phyloP scores from a whole-genome alignment of 2,797 vertebrate species.

The Rhyacichthys aspro region DNA sequence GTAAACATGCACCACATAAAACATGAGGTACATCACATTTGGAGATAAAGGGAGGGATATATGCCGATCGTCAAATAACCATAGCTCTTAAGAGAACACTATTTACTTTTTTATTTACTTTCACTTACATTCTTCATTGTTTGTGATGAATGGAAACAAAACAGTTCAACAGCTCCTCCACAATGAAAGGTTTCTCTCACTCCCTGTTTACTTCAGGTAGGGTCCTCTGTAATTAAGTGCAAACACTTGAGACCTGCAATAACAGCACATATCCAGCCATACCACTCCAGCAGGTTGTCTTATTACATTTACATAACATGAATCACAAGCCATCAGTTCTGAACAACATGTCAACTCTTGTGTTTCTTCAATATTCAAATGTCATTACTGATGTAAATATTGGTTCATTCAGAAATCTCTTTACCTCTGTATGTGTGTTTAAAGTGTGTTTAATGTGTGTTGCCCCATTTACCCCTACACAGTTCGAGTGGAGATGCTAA shows the following conservation, averaged over 20 bases:
- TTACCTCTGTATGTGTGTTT: too few species aligned
- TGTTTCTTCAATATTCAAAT: too few species aligned
- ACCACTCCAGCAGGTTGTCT: background rate
- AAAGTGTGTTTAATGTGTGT: background rate
- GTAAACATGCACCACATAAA: conserved; percentile 15
- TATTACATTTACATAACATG: conserved; percentile 6
- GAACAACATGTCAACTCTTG: too few species aligned
- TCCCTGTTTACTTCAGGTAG: background rate
- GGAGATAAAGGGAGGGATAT: conserved; percentile 21
- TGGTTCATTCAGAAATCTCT: too few species aligned
- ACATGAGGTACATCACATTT: conserved; percentile 24
- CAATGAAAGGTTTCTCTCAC: background rate
- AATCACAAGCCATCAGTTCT: background rate
- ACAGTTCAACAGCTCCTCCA: background rate
- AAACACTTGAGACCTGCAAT: background rate
- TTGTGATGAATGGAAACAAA: too few species aligned
- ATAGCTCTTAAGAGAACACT: background rate
- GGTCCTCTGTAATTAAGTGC: conserved; percentile 11
- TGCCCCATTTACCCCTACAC: background rate
- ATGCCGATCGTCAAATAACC: too few species aligned
- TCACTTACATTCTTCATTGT: too few species aligned
- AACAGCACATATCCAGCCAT: conserved; percentile 6
- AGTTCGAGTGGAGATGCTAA: background rate
- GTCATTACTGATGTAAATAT: too few species aligned
- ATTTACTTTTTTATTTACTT: background rate